Percentiles rank a stretch among this genome's conserved stretches.
phyloP scores from a whole-genome alignment of 2,113 vertebrate species.

The Chaetura pelagica region DNA sequence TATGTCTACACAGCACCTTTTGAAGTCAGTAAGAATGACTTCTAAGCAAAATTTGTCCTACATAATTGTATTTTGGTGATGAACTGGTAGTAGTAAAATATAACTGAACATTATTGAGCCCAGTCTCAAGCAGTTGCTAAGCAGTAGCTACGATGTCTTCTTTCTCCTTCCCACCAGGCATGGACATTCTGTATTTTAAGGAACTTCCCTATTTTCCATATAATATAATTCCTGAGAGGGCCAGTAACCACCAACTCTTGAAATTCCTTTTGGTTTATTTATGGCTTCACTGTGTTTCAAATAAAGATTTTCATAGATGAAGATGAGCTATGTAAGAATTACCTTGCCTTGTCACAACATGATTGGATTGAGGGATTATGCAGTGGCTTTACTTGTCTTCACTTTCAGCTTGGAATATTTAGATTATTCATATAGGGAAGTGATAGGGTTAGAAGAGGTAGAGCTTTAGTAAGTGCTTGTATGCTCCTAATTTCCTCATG shows the following conservation, averaged over 20 bases:
- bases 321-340: background rate
- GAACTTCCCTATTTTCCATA: background rate
- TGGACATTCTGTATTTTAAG: background rate
- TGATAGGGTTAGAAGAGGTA: background rate
- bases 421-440: background rate
- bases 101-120: background rate
- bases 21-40: background rate
- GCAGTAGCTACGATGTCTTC: background rate
- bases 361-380: background rate
- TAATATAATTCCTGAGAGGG: background rate
- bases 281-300: background rate
- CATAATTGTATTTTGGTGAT: background rate
- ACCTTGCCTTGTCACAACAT: background rate
- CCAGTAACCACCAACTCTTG: background rate
- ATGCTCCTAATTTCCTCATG: background rate
- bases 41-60: background rate
- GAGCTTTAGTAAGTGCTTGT: background rate
- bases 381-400: background rate
- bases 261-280: background rate
- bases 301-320: background rate
- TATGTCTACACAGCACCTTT: background rate
- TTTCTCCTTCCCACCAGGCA: background rate
- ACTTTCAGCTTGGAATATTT: background rate
- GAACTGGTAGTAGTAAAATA: background rate
- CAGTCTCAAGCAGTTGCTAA: background rate